These are phyloP conservation scores for Aphrophora alni DNA, from an alignment of 2,888 invertebrate genomes.

Conservation along the genomic window DNA sequence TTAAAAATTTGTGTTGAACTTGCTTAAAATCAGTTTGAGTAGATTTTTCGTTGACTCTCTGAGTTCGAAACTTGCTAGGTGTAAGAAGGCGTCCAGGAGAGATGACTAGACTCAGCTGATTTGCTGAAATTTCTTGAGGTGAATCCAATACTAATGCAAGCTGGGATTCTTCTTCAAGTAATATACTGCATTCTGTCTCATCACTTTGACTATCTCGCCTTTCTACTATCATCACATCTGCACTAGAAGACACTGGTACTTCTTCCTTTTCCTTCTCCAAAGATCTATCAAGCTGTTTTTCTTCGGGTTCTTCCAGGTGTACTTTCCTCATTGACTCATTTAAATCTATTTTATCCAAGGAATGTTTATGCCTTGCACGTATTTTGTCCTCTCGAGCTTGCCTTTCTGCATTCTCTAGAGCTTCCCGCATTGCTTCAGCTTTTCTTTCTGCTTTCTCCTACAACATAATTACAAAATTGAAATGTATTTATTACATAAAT, in stretches of 20 bases:
- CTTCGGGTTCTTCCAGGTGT: slow-evolving; percentile 35
- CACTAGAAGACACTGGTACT: neutral
- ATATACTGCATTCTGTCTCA: neutral
- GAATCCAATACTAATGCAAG: slow-evolving; percentile 31
- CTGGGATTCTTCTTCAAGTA: slow-evolving; percentile 11
- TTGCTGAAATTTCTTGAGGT: slow-evolving; percentile 40
- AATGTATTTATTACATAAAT: too few species aligned
- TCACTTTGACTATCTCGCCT: neutral
- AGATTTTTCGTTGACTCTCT: slow-evolving; percentile 61
- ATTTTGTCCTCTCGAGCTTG: slow-evolving; percentile 69
- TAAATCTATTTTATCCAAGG: slow-evolving; percentile 26
- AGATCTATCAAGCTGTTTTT: neutral
- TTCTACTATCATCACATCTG: neutral
- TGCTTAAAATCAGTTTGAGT: slow-evolving; percentile 65
- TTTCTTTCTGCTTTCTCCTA: slow-evolving; percentile 75
- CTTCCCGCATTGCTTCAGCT: slow-evolving; percentile 76
- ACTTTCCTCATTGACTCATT: slow-evolving; percentile 19
- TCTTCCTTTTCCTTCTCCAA: neutral
- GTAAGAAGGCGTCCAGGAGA: slow-evolving; percentile 60
- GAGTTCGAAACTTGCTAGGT: slow-evolving; percentile 62
- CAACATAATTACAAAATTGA: slow-evolving; percentile 54
- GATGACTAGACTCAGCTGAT: slow-evolving; percentile 40
- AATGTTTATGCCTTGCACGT: slow-evolving; percentile 50
- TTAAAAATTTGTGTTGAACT: too few species aligned
- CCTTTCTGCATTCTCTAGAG: slow-evolving; percentile 75